Evolutionary conservation across 2,888 invertebrate genomes (phyloP), one percentile per base, ranked within the genome.

Genomic region (Eupithecia exiguata): DNA sequence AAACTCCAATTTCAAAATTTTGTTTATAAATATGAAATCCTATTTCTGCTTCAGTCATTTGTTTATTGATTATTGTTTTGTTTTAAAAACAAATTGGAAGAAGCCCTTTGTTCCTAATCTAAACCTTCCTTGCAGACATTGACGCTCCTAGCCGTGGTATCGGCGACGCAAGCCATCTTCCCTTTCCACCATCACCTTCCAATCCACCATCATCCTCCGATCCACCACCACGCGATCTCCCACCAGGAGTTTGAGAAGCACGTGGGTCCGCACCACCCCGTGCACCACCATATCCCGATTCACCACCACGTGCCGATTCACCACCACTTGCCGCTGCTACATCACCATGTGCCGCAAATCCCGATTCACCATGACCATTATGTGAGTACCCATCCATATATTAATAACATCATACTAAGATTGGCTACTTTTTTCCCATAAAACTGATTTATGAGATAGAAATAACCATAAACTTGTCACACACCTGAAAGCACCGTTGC

Each of bases 231-330:
- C 80, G 93, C 93, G 4, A 83, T 93, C 36, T 93, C 94, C 14
- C 94, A 94, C 84, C 94, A 94, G 82, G 89, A 92, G 78, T 77
- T 92, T 75, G 85, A 90, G 76, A 92, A 91, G 77, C 92, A 92
- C 74, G 88, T 90, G 70, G 94, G 93, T 0, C 93, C 87, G 2
- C 87, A 89, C 71, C 92, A 89, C 76, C 90, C 87, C 0, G 74
- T 87, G 6, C 87, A 86, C 76, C 89, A 89, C 74, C 89, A 86
- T 43, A 81, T 86, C 7, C 88, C 89, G 6, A 78, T 88, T 9
- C 86, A 89, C 68, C 90, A 91, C 58, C 88, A 85, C 67, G 46
- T 81, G 4, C 84, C 84, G 4, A 75, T 81, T 46, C 82, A 80
- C 68, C 83, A 82, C 72, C 81, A 78, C 62, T 68, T 77, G 30